Evolutionary conservation across 2,888 invertebrate species (phyloP), one percentile per base, ranked within the genome.

Genomic region (Entomobrya proxima): DNA sequence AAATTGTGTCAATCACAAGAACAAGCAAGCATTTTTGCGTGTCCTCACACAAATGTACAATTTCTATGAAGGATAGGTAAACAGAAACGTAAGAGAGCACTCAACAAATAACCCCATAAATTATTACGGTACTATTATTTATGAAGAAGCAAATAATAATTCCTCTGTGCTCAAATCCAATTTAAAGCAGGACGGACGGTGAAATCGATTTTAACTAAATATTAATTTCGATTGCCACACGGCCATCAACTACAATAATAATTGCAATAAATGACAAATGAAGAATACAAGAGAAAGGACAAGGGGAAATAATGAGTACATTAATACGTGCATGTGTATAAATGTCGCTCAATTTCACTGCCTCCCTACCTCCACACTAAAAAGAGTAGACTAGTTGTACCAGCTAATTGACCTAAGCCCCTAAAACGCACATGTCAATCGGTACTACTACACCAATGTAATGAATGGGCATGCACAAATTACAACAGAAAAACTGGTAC

Each of bases 121-220:
- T 58, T 58, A 58, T 58, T 58, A 58, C 13, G 50, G 2, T n/a
- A 27, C n/a, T 58, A 30, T 58, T 58, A 58, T 58, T 58, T 58
- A 58, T 58, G 58, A n/a, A 35, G 61, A 64, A 35, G 18, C 18
- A 35, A 32, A 64, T 64, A n/a, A 27, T 58, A n/a, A n/a, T n/a
- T n/a, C n/a, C 24, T 18, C 21, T 52, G 5, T 18, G 18, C 21
- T 52, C 52, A 21, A 30, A 30, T 58, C 15, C 9, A 58, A 58
- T 58, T 58, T 58, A 30, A 64, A 64, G 32, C 35, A 15, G 52
- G 61, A 64, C 35, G 35, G 61, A 64, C 61, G 9, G 35, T 6
- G 35, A 64, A 64, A 64, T 64, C 61, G 61, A 64, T 64, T 64
- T 64, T 64, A 64, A 64, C 7, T 35, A 64, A 64, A 64, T 58